phyloP scores from a whole-genome alignment of 1,140 invertebrate species.

The Charaxes varanes region DNA sequence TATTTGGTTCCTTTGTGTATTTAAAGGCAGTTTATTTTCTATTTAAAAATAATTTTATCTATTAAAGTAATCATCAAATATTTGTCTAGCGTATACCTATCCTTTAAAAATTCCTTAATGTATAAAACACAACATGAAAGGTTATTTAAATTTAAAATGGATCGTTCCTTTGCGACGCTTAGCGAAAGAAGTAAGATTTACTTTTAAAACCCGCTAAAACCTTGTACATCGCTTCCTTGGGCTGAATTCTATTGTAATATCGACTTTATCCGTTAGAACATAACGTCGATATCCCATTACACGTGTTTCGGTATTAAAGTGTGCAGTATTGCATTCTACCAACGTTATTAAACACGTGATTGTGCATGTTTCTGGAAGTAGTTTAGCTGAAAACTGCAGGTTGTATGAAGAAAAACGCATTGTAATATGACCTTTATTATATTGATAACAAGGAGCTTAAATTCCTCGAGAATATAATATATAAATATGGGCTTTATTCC shows the following conservation, averaged over 20 bases:
- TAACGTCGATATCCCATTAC: constrained; percentile 4
- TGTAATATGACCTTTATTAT: constrained; percentile 4
- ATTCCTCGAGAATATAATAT: no score
- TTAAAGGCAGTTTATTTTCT: no score
- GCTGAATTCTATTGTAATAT: background rate
- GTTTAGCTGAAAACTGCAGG: constrained; percentile 27
- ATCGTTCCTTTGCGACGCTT: background rate
- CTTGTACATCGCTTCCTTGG: background rate
- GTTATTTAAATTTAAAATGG: no score
- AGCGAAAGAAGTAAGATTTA: constrained; percentile 1
- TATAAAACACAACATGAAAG: no score
- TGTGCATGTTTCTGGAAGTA: constrained; percentile 31
- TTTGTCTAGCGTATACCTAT: no score
- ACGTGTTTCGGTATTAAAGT: constrained; percentile 3
- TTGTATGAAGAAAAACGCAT: constrained; percentile 14
- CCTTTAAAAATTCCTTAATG: no score
- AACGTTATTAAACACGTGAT: constrained; percentile 35
- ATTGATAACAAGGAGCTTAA: no score
- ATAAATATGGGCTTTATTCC: no score
- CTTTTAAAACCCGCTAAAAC: background rate
- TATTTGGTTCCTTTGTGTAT: no score
- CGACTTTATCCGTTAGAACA: background rate
- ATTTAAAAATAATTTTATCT: no score
- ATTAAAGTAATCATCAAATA: no score
- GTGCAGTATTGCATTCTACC: constrained; percentile 27